These are phyloP conservation scores for Podilymbus podiceps DNA, from an alignment of 2,113 vertebrate genomes.

Conservation along the genomic window DNA sequence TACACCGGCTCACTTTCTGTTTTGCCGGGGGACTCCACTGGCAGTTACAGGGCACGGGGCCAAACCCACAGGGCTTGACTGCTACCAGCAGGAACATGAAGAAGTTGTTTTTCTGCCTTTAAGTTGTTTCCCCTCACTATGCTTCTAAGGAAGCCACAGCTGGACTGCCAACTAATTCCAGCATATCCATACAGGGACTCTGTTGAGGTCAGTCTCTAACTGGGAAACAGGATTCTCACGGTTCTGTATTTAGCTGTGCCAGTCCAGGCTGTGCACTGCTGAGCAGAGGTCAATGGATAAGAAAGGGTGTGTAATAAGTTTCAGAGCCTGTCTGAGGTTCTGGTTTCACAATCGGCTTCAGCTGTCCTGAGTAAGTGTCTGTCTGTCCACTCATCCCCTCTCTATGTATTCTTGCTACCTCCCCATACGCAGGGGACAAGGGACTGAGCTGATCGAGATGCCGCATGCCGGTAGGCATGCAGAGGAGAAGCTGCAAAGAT, in stretches of 20 bases:
- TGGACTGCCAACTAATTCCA: constrained; percentile 26
- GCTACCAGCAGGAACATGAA: background rate
- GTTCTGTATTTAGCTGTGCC: constrained; percentile 47
- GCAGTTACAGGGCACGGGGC: background rate
- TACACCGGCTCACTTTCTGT: background rate
- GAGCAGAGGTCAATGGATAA: background rate
- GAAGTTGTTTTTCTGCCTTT: background rate
- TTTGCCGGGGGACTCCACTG: background rate
- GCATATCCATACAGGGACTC: background rate
- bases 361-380: background rate
- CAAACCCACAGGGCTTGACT: background rate
- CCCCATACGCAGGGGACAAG: background rate
- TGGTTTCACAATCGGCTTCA: background rate
- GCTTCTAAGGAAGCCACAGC: background rate
- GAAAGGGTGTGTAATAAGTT: background rate
- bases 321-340: background rate
- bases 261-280: background rate
- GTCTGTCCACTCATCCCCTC: background rate
- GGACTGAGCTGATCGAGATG: background rate
- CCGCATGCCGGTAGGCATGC: background rate
- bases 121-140: background rate
- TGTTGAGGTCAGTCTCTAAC: background rate
- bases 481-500: background rate
- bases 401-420: background rate
- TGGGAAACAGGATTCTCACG: constrained; percentile 31